Evolutionary conservation across 2,797 vertebrate species (phyloP), one percentile per base, ranked within the genome.

Genomic region (Pelochelys cantorii): DNA sequence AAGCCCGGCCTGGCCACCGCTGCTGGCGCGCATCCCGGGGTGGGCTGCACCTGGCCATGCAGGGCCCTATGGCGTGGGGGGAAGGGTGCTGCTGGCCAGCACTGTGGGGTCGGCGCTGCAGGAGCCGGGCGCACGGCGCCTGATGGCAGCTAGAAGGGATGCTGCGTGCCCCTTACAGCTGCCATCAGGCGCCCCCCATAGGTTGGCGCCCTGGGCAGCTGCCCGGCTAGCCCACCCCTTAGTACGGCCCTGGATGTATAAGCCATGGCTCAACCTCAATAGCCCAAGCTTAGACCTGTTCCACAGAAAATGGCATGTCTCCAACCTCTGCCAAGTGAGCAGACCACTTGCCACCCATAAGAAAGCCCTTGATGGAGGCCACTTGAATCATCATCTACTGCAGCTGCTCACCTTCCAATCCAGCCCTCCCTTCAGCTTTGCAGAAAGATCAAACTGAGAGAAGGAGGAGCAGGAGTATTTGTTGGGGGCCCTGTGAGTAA

Each of bases 241-340:
- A n/a, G n/a, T n/a, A n/a, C n/a, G n/a, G n/a, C n/a, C 27, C 1
- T 0, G 20, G 81, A 87, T 42, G 42, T 42, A 42, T 42, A 79
- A 91, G 8, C 11, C 25, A 31, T 31, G 56, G 25, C 27, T 93
- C 55, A 81, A 56, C 15, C 54, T 80, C 78, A 59, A 34, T 29
- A 0, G 1, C 52, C 78, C 0, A 0, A 23, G 34, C 65, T 37
- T 71, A 20, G n/a, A 37, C 10, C n/a, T 37, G n/a, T 85, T 85
- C 12, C 77, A 75, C 12, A 71, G 34, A 14, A 75, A 48, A 42
- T 75, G 77, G 8, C 4, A 5, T 18, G n/a, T n/a, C 78, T n/a
- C 80, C 75, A 57, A 7, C 4, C 77, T 75, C 83, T 17, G 25
- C 42, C 27, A 29, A 77, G 22, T 48, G 27, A 62, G 34, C 22